phyloP scores from a whole-genome alignment of 2,888 invertebrate genomes.

The Thymelicus acteon region DNA sequence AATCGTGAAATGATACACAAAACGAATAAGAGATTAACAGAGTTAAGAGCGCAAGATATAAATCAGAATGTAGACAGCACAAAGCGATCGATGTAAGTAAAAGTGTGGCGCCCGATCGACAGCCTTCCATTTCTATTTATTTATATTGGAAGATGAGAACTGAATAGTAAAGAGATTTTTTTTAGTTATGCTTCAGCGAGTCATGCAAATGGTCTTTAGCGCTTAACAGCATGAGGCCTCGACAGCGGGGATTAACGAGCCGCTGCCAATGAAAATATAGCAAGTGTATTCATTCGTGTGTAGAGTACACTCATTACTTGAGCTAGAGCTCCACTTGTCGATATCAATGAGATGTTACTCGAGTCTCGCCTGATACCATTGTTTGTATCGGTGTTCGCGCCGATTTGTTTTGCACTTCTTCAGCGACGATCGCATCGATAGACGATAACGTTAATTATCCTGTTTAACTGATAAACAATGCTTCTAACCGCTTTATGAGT shows the following conservation, averaged over 20 bases:
- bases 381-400: constrained; percentile 49
- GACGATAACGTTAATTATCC: constrained; percentile 59
- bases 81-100: constrained; percentile 68
- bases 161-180: constrained; percentile 60
- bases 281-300: constrained; percentile 50
- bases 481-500: constrained; percentile 51
- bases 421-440: constrained; percentile 62
- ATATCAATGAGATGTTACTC: constrained; percentile 56
- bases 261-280: constrained; percentile 61
- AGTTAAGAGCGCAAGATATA: constrained; percentile 63
- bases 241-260: constrained; percentile 63
- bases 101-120: constrained; percentile 75
- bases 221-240: constrained; percentile 66
- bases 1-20: constrained; percentile 50
- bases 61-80: constrained; percentile 64
- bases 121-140: constrained; percentile 66
- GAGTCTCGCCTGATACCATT: constrained; percentile 40
- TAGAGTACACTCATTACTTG: constrained; percentile 59
- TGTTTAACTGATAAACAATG: constrained; percentile 53
- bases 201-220: constrained; percentile 71
- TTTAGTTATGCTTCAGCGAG: constrained; percentile 57
- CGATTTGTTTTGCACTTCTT: constrained; percentile 64
- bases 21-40: constrained; percentile 52
- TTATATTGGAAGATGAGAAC: constrained; percentile 59
- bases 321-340: constrained; percentile 56